Conservation (phyloP, 2,113 vertebrate genomes). For the Albula goreensis region DNA sequence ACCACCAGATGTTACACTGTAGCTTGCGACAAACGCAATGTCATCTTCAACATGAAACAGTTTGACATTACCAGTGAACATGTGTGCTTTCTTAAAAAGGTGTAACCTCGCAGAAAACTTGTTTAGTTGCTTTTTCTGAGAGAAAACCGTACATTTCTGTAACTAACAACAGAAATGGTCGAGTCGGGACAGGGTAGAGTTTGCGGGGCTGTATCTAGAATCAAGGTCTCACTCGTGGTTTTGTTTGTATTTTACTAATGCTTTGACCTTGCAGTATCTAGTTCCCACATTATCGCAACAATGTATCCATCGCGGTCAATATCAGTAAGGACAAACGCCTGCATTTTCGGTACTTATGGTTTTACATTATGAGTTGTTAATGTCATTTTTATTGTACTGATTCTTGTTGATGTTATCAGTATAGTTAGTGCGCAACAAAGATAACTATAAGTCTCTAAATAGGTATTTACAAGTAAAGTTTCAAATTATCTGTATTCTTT, state of each 20-base stretch:
- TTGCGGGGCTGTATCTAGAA: constrained; percentile 41
- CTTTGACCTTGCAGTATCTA: constrained; percentile 58
- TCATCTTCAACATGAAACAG: constrained; percentile 27
- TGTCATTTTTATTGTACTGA: neutral
- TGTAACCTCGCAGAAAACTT: constrained; percentile 50
- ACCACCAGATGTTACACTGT: neutral
- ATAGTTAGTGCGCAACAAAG: too few species aligned
- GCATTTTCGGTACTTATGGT: neutral
- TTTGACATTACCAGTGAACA: constrained; percentile 40
- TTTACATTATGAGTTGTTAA: neutral
- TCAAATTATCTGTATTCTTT: neutral
- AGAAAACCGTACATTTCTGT: constrained; percentile 42
- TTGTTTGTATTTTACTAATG: constrained; percentile 40
- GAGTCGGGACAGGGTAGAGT: constrained; percentile 18
- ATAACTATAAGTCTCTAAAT: too few species aligned
- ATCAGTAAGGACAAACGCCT: neutral
- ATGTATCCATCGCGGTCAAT: constrained; percentile 51
- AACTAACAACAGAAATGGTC: constrained; percentile 34
- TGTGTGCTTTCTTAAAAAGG: constrained; percentile 46
- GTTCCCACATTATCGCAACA: constrained; percentile 22
- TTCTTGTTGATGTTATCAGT: neutral
- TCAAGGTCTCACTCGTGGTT: constrained; percentile 40
- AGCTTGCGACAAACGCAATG: constrained; percentile 18
- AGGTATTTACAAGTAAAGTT: neutral
- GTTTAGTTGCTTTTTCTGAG: constrained; percentile 56